Conservation (phyloP, 2,113 vertebrate species). For the Ameiurus melas region DNA sequence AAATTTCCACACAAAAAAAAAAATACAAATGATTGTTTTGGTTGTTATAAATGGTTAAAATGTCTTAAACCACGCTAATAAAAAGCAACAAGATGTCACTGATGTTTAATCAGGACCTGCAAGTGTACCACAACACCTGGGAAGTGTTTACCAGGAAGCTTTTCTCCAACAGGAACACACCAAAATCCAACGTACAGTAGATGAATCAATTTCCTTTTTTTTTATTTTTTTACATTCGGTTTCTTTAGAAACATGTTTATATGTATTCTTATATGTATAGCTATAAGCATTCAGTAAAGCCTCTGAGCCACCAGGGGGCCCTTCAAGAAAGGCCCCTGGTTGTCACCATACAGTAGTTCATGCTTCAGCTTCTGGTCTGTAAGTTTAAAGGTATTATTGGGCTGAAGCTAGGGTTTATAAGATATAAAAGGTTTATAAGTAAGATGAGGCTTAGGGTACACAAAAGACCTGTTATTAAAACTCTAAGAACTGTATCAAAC, state of each 20-base stretch:
- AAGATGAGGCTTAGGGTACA: too few relatives aligned
- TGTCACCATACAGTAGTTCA: background rate
- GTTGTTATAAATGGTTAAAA: background rate
- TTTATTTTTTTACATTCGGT: too few relatives aligned
- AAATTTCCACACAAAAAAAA: background rate
- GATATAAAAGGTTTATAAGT: too few relatives aligned
- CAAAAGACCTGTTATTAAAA: too few relatives aligned
- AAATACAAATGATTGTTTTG: background rate
- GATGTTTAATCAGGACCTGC: background rate
- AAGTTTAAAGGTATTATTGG: too few relatives aligned
- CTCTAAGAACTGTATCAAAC: too few relatives aligned
- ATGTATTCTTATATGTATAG: background rate
- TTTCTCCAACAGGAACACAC: background rate
- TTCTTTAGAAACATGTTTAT: too few relatives aligned
- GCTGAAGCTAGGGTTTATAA: too few relatives aligned
- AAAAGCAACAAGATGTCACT: background rate
- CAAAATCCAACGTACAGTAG: too few relatives aligned
- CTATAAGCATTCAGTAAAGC: background rate
- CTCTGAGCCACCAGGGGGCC: background rate
- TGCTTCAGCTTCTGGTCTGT: background rate
- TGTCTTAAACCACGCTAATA: background rate
- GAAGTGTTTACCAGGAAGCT: background rate
- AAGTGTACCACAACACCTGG: background rate
- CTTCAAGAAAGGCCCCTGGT: background rate
- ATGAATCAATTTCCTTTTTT: too few relatives aligned